Base-by-base conservation (phyloP, 2,113 vertebrate species). In the Telmatochromis sp. region DNA sequence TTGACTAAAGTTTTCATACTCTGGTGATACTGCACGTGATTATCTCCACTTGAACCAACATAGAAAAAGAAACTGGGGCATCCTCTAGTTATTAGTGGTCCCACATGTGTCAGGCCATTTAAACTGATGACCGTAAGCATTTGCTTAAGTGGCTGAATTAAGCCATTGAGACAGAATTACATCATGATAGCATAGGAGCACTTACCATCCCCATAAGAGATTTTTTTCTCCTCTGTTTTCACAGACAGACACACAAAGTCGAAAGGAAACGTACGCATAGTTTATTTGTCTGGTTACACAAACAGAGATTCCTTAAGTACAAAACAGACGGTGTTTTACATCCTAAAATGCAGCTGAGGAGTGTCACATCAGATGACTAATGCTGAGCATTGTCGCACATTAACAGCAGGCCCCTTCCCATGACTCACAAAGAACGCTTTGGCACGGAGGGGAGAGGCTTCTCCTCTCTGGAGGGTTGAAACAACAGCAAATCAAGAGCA, bases 401-500 rank as follows among this genome's bases (percentile, higher is more conserved):
- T 55, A 82, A 81, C 50, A 57, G 47, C 40, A 75, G 89, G 15
- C 83, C 91, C 85, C 93, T 93, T 96, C 93, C 89, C 94, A 95
- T 95, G 93, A 95, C 89, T 94, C 92, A 95, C 87, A 89, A n/a
- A 28, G 45, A 78, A 88, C 50, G 71, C 58, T 17, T 65, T 7
- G 4, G 65, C 79, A 42, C n/a, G 10, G 50, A 51, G 65, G 63
- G 82, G 94, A 86, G 85, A 85, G 86, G 80, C 86, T 90, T 87
- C 83, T 84, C 83, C 86, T 89, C 91, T 85, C 80, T 35, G 58
- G 88, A 93, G 91, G 89, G 87, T 92, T 88, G 87, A 93, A 95
- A 90, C 68, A 94, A 93, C 91, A 94, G 63, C 50, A 83, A 87
- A 93, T 94, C 83, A 92, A 90, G 91, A 95, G 85, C 85, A 84